These are phyloP conservation scores for Lasioglossum figueresi DNA, from an alignment of 2,888 invertebrate species.

Conservation along the genomic window DNA sequence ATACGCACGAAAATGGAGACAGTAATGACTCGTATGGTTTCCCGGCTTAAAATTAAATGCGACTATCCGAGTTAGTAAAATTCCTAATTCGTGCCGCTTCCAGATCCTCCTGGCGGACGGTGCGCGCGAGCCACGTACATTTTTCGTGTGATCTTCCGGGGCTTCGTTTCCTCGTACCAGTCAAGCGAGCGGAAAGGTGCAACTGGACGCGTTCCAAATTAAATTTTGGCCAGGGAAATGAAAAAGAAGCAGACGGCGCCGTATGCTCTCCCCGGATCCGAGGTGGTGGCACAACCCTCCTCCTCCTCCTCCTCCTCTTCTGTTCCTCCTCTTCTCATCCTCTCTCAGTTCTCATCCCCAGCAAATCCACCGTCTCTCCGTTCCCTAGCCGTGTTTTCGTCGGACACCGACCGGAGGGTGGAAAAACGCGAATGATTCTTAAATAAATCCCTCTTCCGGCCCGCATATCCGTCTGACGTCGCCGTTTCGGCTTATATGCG, in stretches of 20 bases:
- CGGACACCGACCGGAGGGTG: background rate
- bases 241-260: conserved; percentile 71
- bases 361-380: background rate
- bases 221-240: conserved; percentile 77
- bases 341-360: background rate
- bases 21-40: conserved; percentile 83
- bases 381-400: background rate
- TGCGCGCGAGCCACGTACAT: conserved; percentile 75
- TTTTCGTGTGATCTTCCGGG: conserved; percentile 83
- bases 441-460: conserved; percentile 59
- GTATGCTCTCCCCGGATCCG: conserved; percentile 33
- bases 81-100: conserved; percentile 81
- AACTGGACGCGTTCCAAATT: conserved; percentile 83
- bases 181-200: conserved; percentile 74
- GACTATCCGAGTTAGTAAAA: conserved; percentile 84
- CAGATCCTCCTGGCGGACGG: conserved; percentile 66
- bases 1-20: conserved; percentile 82
- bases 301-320: background rate
- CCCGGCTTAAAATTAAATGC: conserved; percentile 84
- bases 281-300: conserved; percentile 17
- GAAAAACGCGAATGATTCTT: conserved; percentile 55
- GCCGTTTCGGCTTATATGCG: conserved; percentile 20
- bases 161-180: conserved; percentile 82
- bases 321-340: background rate
- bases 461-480: conserved; percentile 36